Base-by-base conservation (phyloP, 2,888 invertebrate species). In the Arrhopalites spinosus region DNA sequence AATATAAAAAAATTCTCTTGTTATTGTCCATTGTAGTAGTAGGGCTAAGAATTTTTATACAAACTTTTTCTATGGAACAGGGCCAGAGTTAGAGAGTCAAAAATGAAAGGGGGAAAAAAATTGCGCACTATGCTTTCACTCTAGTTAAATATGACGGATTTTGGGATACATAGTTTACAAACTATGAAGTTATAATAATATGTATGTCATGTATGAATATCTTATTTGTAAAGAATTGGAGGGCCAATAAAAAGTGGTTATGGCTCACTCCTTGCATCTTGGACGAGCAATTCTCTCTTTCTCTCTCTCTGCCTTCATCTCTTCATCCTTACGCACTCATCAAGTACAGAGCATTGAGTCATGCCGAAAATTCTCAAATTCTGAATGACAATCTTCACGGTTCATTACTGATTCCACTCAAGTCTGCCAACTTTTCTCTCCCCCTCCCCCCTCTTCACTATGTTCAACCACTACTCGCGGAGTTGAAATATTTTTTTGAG, bases 391-490 rank as follows among this genome's bases (percentile, higher is more conserved):
- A 64, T 64, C 61, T 72, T 72, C 63, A 72, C 69, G 74, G 73
- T 76, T 78, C 78, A 78, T 78, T 78, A 76, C 74, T 68, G 72
- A 78, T 78, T 78, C 78, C 64, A 76, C 76, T 78, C 78, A 78
- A 78, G 76, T 72, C 53, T 61, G 64, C 64, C 64, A 64, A 64
- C 64, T 36, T 64, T 64, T 64, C 30, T 30, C n/a, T 30, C n/a
- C 8, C 17, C 17, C 30, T 64, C 20, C 8, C 64, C n/a, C 63
- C n/a, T 17, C 25, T 30, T 30, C 20, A 25, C 64, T 25, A 17
- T 36, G 3, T 30, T 36, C 64, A 36, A 27, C 29, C 43, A 20
- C 36, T 30, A 36, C 27, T 3, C n/a, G n/a, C n/a, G n/a, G n/a
- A n/a, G n/a, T n/a, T n/a, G n/a, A n/a, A n/a, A n/a, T n/a, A n/a